Evolutionary conservation across 2,888 invertebrate genomes (phyloP).

Genomic region (Poecilobothrus nobilitatus): DNA sequence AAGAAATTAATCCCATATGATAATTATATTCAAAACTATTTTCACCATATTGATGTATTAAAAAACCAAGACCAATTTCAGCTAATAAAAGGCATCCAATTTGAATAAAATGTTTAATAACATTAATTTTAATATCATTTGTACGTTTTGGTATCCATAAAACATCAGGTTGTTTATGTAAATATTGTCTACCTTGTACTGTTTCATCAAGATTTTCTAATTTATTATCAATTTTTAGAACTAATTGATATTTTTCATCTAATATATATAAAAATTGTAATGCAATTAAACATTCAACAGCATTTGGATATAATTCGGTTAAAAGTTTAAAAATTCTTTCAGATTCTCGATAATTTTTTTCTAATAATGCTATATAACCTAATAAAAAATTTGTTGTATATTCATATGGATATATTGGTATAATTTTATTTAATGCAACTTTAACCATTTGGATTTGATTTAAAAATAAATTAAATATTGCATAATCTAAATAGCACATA

Average conservation of each 20-base stretch:
- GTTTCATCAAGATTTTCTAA: neutral
- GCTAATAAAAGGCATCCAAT: slow-evolving; percentile 19
- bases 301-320: slow-evolving; percentile 13
- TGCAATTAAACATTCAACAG: slow-evolving; percentile 17
- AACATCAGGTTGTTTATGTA: slow-evolving; percentile 13
- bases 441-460: neutral
- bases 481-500: slow-evolving; percentile 13
- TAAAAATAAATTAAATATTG: slow-evolving; percentile 14
- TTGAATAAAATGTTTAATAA: slow-evolving; percentile 14
- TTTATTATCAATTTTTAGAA: neutral
- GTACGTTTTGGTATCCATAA: slow-evolving; percentile 12
- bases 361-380: neutral
- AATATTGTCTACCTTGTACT: neutral
- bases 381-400: too few species aligned
- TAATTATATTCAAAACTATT: too few species aligned
- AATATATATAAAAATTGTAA: slow-evolving; percentile 12
- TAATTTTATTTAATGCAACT: too few species aligned
- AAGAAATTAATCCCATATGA: too few species aligned
- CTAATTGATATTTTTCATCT: neutral
- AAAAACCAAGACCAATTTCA: slow-evolving; percentile 14
- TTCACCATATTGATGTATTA: slow-evolving; percentile 11
- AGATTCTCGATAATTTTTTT: slow-evolving; percentile 12
- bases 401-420: too few species aligned
- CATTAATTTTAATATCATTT: slow-evolving; percentile 8
- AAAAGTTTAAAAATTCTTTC: slow-evolving; percentile 14